Conservation (phyloP, 2,888 invertebrate species). For the Cyclophora albipunctata region DNA sequence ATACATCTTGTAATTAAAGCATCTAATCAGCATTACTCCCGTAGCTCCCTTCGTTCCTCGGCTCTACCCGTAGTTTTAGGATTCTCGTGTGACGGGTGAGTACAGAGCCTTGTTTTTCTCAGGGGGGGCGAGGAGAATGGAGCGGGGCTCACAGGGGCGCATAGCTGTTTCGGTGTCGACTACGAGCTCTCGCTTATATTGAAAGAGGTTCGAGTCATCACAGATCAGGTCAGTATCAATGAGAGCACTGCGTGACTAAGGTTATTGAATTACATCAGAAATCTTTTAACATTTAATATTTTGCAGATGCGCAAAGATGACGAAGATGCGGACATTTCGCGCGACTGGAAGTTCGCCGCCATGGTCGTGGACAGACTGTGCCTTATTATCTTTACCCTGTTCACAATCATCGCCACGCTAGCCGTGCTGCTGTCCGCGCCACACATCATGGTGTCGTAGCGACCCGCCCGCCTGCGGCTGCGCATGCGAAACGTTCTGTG, state of each 20-base stretch:
- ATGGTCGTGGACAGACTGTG: constrained; percentile 99
- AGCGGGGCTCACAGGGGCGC: constrained; percentile 82
- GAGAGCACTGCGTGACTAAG: too few relatives aligned
- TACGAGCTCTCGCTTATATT: constrained; percentile 96
- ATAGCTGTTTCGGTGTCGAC: constrained; percentile 92
- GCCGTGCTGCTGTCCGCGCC: constrained; percentile 97
- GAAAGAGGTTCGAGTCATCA: constrained; percentile 95
- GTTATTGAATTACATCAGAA: too few relatives aligned
- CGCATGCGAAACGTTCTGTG: constrained; percentile 78
- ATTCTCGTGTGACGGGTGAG: constrained; percentile 57
- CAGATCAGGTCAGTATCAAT: constrained; percentile 80
- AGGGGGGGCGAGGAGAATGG: constrained; percentile 79
- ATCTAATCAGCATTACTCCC: constrained; percentile 45
- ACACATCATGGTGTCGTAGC: constrained; percentile 94
- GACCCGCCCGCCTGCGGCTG: constrained; percentile 72
- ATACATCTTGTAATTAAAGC: constrained; percentile 16
- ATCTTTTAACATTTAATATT: constrained; percentile 1
- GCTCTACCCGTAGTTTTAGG: constrained; percentile 64
- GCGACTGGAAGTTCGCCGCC: constrained; percentile 99
- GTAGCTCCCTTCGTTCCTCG: constrained; percentile 68
- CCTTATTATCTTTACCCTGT: constrained; percentile 99
- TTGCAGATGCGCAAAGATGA: constrained; percentile 94
- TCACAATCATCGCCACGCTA: constrained; percentile 97
- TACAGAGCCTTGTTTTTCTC: constrained; percentile 56
- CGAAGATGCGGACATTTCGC: constrained; percentile 93